phyloP scores from a whole-genome alignment of 2,113 vertebrate species.

The Glaucidium brasilianum region DNA sequence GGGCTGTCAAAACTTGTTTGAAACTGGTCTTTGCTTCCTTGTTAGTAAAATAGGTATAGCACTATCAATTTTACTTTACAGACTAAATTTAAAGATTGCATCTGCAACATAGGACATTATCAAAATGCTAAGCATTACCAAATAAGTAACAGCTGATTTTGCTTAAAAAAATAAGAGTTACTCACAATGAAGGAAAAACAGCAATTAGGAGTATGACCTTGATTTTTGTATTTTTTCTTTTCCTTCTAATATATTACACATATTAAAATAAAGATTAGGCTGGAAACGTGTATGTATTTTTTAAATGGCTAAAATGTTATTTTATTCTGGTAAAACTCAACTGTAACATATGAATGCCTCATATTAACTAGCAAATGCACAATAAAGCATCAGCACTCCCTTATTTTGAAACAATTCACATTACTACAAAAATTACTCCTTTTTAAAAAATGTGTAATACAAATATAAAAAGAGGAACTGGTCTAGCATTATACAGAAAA shows the following conservation, averaged over 20 bases:
- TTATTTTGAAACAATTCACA: background rate
- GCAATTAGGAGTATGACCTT: rapidly evolving
- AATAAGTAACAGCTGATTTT: background rate
- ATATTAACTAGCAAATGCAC: background rate
- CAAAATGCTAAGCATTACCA: background rate
- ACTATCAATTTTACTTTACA: background rate
- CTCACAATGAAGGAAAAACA: background rate
- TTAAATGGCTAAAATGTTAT: background rate
- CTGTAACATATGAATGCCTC: rapidly evolving
- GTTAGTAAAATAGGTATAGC: background rate
- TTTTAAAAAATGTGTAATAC: background rate
- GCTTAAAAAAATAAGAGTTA: background rate
- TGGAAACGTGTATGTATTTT: background rate
- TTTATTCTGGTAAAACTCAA: background rate
- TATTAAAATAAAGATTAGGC: background rate
- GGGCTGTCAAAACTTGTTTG: background rate
- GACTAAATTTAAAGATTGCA: background rate
- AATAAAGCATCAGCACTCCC: background rate
- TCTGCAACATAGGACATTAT: background rate
- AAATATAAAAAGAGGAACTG: background rate
- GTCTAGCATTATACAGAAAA: background rate
- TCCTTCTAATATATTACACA: background rate
- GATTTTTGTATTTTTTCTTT: no score
- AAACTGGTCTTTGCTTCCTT: background rate
- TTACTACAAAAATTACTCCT: background rate